Conservation (phyloP, 1,140 invertebrate species). For the Ceratina calcarata region DNA sequence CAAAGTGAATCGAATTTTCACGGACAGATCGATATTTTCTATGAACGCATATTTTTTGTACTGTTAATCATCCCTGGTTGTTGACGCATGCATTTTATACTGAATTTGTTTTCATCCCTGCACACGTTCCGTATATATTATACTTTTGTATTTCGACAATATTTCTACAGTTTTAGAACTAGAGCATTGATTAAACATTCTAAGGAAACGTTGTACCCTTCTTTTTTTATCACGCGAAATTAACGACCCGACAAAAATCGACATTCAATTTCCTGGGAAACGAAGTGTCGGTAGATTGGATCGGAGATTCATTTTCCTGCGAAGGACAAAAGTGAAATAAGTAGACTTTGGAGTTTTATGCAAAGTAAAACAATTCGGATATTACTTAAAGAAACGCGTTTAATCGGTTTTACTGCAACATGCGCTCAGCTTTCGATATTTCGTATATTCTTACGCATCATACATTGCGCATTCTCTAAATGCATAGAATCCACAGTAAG, state of each 20-base stretch:
- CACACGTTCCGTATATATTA: neutral
- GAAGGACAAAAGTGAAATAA: neutral
- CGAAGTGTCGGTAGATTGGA: neutral
- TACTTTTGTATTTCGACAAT: neutral
- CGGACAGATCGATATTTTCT: neutral
- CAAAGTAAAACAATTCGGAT: too few relatives aligned
- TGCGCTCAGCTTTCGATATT: too few relatives aligned
- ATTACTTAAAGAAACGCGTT: too few relatives aligned
- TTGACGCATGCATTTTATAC: neutral
- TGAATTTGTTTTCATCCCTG: neutral
- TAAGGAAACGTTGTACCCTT: neutral
- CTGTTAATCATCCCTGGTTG: neutral
- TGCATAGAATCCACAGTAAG: too few relatives aligned
- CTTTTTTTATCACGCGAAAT: neutral
- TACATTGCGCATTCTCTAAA: too few relatives aligned
- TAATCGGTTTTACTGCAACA: too few relatives aligned
- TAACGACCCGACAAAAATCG: constrained; percentile 10
- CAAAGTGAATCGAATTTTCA: neutral
- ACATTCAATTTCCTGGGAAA: constrained; percentile 25
- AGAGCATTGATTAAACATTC: constrained; percentile 5
- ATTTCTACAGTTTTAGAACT: neutral
- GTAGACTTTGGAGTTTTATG: neutral
- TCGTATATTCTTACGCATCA: too few relatives aligned
- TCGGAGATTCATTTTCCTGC: neutral
- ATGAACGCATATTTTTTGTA: too few relatives aligned